These are phyloP conservation scores for Microplitis deprimator DNA, from an alignment of 2,888 invertebrate genomes.

Conservation along the genomic window DNA sequence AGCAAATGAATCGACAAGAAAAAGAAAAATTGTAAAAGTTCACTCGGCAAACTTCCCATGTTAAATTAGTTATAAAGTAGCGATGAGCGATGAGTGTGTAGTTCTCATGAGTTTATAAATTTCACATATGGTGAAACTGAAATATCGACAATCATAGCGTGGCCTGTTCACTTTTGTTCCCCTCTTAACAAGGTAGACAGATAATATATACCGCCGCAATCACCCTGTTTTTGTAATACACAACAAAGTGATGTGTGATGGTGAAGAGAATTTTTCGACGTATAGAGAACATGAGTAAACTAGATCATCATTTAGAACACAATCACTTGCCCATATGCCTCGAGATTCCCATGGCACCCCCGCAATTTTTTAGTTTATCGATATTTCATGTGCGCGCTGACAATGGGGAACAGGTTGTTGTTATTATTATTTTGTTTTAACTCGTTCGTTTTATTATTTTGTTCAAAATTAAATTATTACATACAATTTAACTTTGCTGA, in stretches of 20 bases:
- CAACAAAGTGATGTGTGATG: conserved; percentile 33
- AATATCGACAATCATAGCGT: conserved; percentile 46
- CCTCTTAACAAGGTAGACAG: conserved; percentile 33
- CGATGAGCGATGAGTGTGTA: conserved; percentile 52
- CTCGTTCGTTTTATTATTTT: not conserved
- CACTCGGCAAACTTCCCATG: conserved; percentile 63
- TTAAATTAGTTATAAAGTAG: conserved; percentile 59
- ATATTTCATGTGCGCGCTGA: conserved; percentile 34
- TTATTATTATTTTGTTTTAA: conserved; percentile 13
- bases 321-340: conserved; percentile 60
- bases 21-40: conserved; percentile 37
- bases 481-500: no score
- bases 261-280: conserved; percentile 48
- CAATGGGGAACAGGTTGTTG: conserved; percentile 56
- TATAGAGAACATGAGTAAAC: not conserved
- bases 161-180: conserved; percentile 39
- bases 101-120: conserved; percentile 60
- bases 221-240: conserved; percentile 1
- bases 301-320: not conserved
- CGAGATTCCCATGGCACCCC: conserved; percentile 60
- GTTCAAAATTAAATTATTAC: not conserved
- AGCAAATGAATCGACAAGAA: conserved; percentile 32
- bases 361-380: conserved; percentile 40
- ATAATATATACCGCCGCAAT: conserved; percentile 10
- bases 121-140: conserved; percentile 48